Base-by-base conservation (phyloP, 2,888 invertebrate genomes). In the Leptopilina myrica region DNA sequence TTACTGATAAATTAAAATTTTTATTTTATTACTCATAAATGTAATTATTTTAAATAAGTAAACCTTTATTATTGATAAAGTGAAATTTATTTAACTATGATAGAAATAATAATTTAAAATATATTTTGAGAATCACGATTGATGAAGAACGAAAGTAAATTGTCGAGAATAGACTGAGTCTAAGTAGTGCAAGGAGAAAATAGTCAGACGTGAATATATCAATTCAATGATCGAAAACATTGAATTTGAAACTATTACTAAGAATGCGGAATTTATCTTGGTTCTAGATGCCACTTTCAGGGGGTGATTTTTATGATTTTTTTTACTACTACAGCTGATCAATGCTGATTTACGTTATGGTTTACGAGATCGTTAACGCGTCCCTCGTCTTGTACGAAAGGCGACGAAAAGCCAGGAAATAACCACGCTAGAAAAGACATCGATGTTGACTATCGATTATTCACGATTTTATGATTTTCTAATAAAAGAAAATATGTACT, bases 331-430 rank as follows among this genome's bases (percentile, higher is more conserved):
- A 49, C 73, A 65, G 76, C 66, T 53, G 14, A 64, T 77, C 56
- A 59, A 56, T 9, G 33, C 73, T 73, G 56, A 77, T 83, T 80
- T 78, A 81, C 73, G 80, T 53, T 49, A 43, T 64, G 76, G 62
- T 82, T 85, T 84, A 84, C 79, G 82, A 80, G 73, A 49, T 69
- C 79, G 83, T 86, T 82, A 82, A 84, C 82, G 76, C 69, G 56
- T 65, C 67, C 76, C 56, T 40, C 73, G 73, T 56, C 73, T 73
- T 73, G 14, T 33, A 59, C 73, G 53, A 56, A 59, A 56, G 56
- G n/a, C 11, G 56, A 59, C 56, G 73, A 73, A 40, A 59, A 56
- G 33, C 56, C 7, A n/a, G 14, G 53, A 73, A 73, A 73, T 49
- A 73, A 26, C 33, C 8, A 40, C 14, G 53, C 73, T 73, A 33